Base-by-base conservation (phyloP, 2,113 vertebrate species). In the Rallus limicola region DNA sequence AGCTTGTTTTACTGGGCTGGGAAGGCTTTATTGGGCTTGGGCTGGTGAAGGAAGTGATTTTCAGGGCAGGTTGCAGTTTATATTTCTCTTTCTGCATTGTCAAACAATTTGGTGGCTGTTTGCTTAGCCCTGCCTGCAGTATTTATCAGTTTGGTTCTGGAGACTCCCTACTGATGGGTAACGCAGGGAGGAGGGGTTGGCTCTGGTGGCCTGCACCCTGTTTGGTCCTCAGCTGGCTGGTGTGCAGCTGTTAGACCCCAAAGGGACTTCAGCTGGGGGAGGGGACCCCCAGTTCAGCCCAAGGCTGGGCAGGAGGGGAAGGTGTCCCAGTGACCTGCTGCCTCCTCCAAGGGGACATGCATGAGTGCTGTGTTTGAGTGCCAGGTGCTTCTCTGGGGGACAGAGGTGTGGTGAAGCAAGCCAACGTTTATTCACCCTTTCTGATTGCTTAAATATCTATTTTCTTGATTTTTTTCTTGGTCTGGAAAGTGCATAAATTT, bases 171-270 rank as follows among this genome's bases (percentile, higher is more conserved):
- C 50, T 34, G 29, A 1, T 10, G 28, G 83, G 71, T 69, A 58
- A 28, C 0, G 0, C 3, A 20, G 60, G 90, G 63, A 85, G 74
- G 38, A 76, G 75, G 75, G 33, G 0, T 28, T 71, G 85, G 74
- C 48, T 64, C 11, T 2, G 0, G 50, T 77, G 81, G 81, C 31
- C 74, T 26, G 21, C 40, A 69, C 60, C 81, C 33, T 1, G 4
- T 55, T 91, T 10, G 19, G 19, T 19, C 62, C 83, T 83, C 81
- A 60, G 84, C 69, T 84, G 94, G 95, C 86, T 93, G 88, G 79
- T 85, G 3, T 56, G 86, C 94, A 95, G 93, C 91, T 92, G 82
- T 90, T 16, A 50, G 64, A 55, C 55, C 8, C 3, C 46, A 11
- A 40, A 59, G 74, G 6, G 77, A 5, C 63, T 87, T 55, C 68